Base-by-base conservation (phyloP, 2,797 vertebrate genomes). In the Melanotaenia pygmaea region DNA sequence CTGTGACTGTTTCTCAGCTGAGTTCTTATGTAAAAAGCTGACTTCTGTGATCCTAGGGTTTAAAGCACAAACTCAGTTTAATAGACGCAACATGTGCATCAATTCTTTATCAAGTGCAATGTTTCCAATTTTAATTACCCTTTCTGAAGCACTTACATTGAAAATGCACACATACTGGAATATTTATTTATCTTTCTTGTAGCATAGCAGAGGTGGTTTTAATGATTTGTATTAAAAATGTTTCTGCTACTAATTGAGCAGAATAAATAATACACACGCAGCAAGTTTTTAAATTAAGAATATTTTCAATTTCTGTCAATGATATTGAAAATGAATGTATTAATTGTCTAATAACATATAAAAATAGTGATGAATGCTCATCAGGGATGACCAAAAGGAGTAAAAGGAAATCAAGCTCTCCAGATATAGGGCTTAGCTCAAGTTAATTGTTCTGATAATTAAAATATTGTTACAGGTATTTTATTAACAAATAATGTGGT, bases 61-160 rank as follows among this genome's bases (percentile, higher is more conserved):
- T 5, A 74, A 72, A 28, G 10, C 37, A 45, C 22, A 53, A 54
- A 54, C n/a, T 12, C 20, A 51, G 35, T 30, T 40, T 57, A 58
- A 45, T 22, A 30, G 6, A 3, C n/a, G 3, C 4, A 34, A 16
- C 20, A 40, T 59, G 38, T 45, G 20, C n/a, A 12, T 16, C 45
- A 45, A 18, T 5, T 32, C 14, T 11, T 18, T 0, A 4, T 3
- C 16, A 37, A 63, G 8, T 0, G 1, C 18, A 35, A 62, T 24
- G 24, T 77, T 65, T 54, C 10, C 28, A 16, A 13, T 3, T 26
- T 1, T 14, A 58, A 11, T 61, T 30, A 5, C 5, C 50, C 14
- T 5, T 59, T 56, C 18, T 45, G 6, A 16, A 50, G 13, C 28
- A 24, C 26, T 5, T 1, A 1, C 40, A 58, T 7, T 59, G 22